Base-by-base conservation (phyloP, 2,888 invertebrate species). In the Callosobruchus maculatus region DNA sequence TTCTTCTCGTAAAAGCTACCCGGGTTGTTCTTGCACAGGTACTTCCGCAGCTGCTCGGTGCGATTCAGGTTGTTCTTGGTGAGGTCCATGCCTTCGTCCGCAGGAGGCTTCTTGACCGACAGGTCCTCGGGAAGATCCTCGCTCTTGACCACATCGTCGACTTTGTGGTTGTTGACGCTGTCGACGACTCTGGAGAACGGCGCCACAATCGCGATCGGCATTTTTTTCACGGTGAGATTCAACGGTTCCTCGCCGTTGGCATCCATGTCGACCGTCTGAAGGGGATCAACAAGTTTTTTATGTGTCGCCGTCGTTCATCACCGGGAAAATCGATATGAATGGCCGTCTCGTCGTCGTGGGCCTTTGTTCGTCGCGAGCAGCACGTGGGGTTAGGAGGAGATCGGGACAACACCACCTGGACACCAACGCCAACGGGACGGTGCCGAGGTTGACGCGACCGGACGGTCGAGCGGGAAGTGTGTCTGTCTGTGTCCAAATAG, bases 161-260 rank as follows among this genome's bases (percentile, higher is more conserved):
- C 22, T 71, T 71, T 71, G 9, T 70, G 4, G 67, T 81, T 80
- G 71, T 81, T 81, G 31, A 21, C 22, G 68, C 68, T n/a, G 21
- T 68, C 22, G 72, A 80, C 80, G 21, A 81, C 79, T 30, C 81
- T 71, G 21, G 83, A 81, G 78, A 84, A 89, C 66, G 90, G 90
- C 21, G 89, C 88, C 68, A 90, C 89, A 74, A 90, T 88, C 70
- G 89, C 90, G 73, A 90, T 88, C 71, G 89, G 89, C 83, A 88
- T 87, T 82, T 88, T 89, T 83, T 88, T 89, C 77, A 88, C 84
- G 75, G 88, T 88, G 79, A 89, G 83, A 84, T 89, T 88, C 79
- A 89, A 81, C 66, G 89, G 89, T 80, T 89, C 89, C 81, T 88
- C 88, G n/a, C n/a, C n/a, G 49, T 1, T 49, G 49, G 49, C 49